A percentile compares a stretch with the other conserved stretches of the same genome.
Conservation (phyloP, 2,113 vertebrate genomes). For the Misgurnus mizolepis region DNA sequence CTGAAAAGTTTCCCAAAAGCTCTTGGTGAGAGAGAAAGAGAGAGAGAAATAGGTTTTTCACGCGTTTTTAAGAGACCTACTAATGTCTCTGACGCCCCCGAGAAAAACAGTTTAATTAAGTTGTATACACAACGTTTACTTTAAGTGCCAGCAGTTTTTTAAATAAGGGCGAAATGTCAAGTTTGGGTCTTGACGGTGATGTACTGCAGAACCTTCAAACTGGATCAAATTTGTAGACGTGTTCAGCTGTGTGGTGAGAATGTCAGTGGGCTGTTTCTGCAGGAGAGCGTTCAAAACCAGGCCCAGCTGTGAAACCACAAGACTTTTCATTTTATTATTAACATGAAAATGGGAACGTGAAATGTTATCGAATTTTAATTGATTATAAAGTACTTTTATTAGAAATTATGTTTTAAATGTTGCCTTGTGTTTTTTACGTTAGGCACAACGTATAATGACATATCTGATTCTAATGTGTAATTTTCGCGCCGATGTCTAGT, state of each 20-base stretch:
- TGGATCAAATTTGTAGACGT: conserved; percentile 65
- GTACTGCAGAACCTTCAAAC: conserved; percentile 79
- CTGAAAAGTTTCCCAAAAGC: conserved; percentile 72
- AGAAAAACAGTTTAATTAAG: conserved; percentile 92
- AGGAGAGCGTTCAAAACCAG: conserved; percentile 27
- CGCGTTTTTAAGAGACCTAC: conserved; percentile 82
- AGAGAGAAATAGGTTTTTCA: conserved; percentile 73
- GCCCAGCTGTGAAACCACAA: conserved; percentile 21
- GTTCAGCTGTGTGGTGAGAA: conserved; percentile 66
- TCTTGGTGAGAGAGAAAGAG: conserved; percentile 53
- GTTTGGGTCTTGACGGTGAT: conserved; percentile 83
- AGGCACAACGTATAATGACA: background rate
- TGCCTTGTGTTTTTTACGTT: background rate
- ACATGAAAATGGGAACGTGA: background rate
- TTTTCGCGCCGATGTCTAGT: no score
- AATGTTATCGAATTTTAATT: no score
- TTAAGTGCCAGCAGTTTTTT: conserved; percentile 82
- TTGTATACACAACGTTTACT: conserved; percentile 82
- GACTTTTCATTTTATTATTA: background rate
- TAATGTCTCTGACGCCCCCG: conserved; percentile 90
- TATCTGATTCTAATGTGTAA: background rate
- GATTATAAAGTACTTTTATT: no score
- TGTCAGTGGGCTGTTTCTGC: conserved; percentile 19
- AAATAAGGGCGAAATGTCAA: conserved; percentile 86
- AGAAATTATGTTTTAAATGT: background rate